Evolutionary conservation across 2,113 vertebrate genomes (phyloP).

Genomic region (Anhinga anhinga): DNA sequence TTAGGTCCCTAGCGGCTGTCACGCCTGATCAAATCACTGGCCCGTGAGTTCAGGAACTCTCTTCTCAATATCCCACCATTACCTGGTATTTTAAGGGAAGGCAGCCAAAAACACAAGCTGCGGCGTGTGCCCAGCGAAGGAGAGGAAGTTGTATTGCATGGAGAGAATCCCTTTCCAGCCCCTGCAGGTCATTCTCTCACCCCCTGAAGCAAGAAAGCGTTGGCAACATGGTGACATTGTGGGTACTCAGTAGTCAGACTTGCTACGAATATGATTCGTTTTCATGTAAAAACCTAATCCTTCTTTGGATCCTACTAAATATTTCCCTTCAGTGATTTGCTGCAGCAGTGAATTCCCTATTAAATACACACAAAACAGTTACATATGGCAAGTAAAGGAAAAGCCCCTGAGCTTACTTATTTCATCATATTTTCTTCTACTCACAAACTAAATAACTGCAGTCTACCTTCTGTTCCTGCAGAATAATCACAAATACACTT

Average conservation of each 20-base stretch:
- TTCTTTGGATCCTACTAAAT: neutral
- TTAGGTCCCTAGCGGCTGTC: neutral
- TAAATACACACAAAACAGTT: neutral
- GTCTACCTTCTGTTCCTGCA: neutral
- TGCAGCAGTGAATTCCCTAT: neutral
- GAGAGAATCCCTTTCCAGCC: neutral
- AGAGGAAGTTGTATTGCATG: neutral
- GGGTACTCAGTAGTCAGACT: neutral
- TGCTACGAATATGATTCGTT: neutral
- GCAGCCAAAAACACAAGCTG: neutral
- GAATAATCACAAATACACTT: neutral
- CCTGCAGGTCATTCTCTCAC: neutral
- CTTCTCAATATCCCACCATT: neutral
- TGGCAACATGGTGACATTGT: neutral
- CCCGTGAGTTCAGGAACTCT: neutral
- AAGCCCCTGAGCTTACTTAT: neutral
- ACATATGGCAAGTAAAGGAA: neutral
- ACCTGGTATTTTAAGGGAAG: neutral
- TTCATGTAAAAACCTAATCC: neutral
- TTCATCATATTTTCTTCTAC: constrained; percentile 2
- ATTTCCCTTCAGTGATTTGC: neutral
- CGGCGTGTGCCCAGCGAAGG: fast-evolving
- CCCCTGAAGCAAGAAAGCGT: neutral
- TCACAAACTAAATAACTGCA: neutral
- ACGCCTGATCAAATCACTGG: neutral